A percentile compares a stretch with the other conserved stretches of the same genome.
Evolutionary conservation across 2,797 vertebrate genomes (phyloP).

Genomic region (Lutjanus campechanus): DNA sequence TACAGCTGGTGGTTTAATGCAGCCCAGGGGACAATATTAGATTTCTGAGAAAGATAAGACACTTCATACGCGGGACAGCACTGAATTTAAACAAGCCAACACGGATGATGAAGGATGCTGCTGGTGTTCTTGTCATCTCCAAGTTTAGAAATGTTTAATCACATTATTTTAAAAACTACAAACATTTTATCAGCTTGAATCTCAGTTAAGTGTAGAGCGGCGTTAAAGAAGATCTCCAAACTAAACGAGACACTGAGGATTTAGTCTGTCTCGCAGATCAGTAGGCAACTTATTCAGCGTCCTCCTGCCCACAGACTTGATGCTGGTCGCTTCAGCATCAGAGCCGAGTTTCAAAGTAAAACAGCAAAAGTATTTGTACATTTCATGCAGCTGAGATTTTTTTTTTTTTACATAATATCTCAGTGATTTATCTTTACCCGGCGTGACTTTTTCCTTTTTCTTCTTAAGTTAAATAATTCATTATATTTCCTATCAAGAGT

Average conservation of each 20-base stretch:
- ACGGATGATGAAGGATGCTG: constrained; percentile 12
- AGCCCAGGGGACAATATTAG: not conserved
- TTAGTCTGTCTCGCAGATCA: constrained; percentile 11
- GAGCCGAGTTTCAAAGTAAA: constrained; percentile 1
- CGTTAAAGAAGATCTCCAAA: constrained; percentile 15
- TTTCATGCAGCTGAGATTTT: not conserved
- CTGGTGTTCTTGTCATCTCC: constrained; percentile 28
- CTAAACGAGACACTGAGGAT: constrained; percentile 19
- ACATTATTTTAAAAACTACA: constrained; percentile 28
- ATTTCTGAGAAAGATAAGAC: constrained; percentile 18
- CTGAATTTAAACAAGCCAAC: constrained; percentile 23
- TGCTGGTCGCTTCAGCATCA: not conserved
- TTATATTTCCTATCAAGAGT: not conserved
- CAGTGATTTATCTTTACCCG: constrained; percentile 14
- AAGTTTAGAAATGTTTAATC: constrained; percentile 42
- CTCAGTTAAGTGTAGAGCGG: constrained; percentile 22
- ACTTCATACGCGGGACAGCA: not conserved
- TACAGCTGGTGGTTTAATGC: constrained; percentile 26
- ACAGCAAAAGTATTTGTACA: constrained; percentile 8
- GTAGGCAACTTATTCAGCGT: not conserved
- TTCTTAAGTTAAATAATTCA: not conserved
- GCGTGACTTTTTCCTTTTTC: constrained; percentile 1
- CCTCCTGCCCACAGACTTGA: not conserved
- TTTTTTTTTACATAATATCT: constrained; percentile 28
- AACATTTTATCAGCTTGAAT: constrained; percentile 24